Percentiles rank a stretch among this genome's conserved stretches.
Conservation (phyloP, 2,113 vertebrate genomes). For the Pseudorasbora parva region DNA sequence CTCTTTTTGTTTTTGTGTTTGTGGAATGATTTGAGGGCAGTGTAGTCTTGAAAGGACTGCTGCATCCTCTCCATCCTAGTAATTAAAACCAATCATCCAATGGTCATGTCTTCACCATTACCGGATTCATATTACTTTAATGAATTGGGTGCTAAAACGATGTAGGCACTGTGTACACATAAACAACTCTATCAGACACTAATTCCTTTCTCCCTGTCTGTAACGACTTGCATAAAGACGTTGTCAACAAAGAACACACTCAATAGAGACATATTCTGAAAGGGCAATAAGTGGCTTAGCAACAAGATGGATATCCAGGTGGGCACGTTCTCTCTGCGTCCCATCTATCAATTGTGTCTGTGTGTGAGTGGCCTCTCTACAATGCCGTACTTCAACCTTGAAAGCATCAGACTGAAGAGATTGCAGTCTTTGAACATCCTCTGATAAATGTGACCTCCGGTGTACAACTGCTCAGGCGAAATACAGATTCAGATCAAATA, state of each 20-base stretch:
- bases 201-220: background rate
- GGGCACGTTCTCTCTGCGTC: background rate
- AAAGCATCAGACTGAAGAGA: conserved; percentile 38
- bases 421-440: background rate
- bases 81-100: background rate
- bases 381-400: conserved; percentile 30
- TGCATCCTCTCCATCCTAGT: background rate
- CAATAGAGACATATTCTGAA: background rate
- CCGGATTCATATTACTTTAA: background rate
- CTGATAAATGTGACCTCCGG: conserved; percentile 25
- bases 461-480: background rate
- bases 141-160: background rate
- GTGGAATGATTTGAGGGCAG: background rate
- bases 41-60: background rate
- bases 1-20: background rate
- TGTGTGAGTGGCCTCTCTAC: conserved; percentile 34
- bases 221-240: background rate
- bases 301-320: conserved; percentile 41
- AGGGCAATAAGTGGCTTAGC: conserved; percentile 15
- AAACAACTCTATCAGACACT: background rate
- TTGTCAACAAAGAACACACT: background rate
- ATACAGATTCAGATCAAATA: background rate
- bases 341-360: conserved; percentile 25
- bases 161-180: background rate
- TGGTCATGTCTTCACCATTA: background rate